A percentile compares a stretch with the other conserved stretches of the same genome.
phyloP scores from a whole-genome alignment of 2,113 vertebrate species.

The Cheirogaleus medius region DNA sequence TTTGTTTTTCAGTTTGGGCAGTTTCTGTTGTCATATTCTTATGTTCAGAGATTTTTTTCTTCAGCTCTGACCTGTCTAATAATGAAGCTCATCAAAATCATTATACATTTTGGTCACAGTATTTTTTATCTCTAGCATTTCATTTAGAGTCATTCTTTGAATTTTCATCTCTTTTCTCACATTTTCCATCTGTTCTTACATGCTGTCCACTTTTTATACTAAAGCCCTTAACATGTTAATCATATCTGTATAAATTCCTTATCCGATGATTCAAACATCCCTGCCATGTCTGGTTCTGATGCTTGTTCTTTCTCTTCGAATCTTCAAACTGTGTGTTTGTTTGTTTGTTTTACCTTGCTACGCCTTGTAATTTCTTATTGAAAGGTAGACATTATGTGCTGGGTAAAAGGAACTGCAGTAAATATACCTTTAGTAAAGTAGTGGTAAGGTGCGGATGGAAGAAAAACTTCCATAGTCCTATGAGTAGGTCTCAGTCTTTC shows the following conservation, averaged over 20 bases:
- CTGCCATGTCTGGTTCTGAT: background rate
- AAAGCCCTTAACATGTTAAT: background rate
- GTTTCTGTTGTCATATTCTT: background rate
- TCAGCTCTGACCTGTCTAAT: background rate
- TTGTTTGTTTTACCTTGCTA: too few relatives aligned
- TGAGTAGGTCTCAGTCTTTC: background rate
- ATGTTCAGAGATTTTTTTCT: background rate
- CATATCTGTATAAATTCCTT: background rate
- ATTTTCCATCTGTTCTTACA: background rate
- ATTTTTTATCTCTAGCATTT: background rate
- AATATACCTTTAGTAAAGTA: background rate
- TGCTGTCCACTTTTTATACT: background rate
- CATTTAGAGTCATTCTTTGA: background rate
- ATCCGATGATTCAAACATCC: background rate
- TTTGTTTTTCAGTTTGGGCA: background rate
- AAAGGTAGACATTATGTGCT: background rate
- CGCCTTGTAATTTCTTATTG: background rate
- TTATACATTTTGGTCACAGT: background rate
- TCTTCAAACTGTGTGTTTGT: background rate
- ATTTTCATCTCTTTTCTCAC: background rate
- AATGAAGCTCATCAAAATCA: background rate
- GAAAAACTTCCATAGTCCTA: background rate
- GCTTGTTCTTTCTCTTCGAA: background rate
- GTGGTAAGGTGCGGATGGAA: background rate
- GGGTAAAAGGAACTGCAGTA: background rate